Evolutionary conservation across 92 coral and sea anemone genomes (phyloP).

Genomic region (Chrysogorgia sp.): DNA sequence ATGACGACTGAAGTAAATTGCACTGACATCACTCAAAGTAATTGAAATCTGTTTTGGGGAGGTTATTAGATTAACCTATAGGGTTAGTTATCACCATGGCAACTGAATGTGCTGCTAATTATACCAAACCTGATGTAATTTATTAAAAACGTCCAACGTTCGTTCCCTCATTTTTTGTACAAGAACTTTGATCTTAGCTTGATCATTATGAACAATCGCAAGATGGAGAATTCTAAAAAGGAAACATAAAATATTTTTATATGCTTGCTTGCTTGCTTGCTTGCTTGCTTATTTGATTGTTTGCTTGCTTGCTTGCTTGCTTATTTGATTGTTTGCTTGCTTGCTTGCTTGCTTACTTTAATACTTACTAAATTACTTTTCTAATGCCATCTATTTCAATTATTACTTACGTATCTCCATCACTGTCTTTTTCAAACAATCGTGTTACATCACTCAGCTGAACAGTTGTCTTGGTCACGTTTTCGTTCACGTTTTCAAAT

Average conservation of each 20-base stretch:
- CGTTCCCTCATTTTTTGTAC: slow-evolving; percentile 31
- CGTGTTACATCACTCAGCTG: neutral
- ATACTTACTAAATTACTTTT: neutral
- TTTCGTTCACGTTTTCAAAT: neutral
- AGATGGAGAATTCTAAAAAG: slow-evolving; percentile 51
- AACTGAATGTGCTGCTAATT: too few species aligned
- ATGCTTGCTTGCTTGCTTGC: neutral
- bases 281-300: neutral
- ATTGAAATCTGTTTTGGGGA: too few species aligned
- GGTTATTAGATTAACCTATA: too few species aligned
- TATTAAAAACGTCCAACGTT: slow-evolving; percentile 42
- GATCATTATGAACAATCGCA: slow-evolving; percentile 40
- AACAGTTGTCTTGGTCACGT: neutral
- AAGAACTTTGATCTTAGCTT: slow-evolving; percentile 8
- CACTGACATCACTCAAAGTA: too few species aligned
- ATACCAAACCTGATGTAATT: slow-evolving; percentile 49
- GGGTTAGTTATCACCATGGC: neutral
- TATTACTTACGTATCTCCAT: slow-evolving; percentile 42
- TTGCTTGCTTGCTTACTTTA: neutral
- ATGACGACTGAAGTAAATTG: too few species aligned
- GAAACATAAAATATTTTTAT: neutral
- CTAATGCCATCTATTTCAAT: too few species aligned
- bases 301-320: neutral
- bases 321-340: neutral
- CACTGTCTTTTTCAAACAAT: slow-evolving; percentile 19